Percentiles rank a stretch among this genome's conserved stretches.
phyloP scores from a whole-genome alignment of 2,797 vertebrate species.

The Myotis vivesi region DNA sequence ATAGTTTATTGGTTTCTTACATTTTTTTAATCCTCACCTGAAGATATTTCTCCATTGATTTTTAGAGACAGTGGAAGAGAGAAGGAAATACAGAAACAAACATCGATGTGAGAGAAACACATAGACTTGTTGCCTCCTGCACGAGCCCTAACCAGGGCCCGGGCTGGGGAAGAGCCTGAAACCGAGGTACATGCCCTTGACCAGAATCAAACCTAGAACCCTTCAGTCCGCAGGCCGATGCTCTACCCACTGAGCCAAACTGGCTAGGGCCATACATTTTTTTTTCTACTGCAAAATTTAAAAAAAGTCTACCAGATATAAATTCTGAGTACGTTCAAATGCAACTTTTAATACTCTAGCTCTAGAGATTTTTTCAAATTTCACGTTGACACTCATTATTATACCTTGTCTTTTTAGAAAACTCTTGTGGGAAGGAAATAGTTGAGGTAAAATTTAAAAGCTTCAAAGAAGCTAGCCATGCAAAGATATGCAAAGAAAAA shows the following conservation, averaged over 20 bases:
- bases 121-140: too few relatives aligned
- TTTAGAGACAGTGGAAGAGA: not conserved
- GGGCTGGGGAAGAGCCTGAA: too few relatives aligned
- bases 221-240: too few relatives aligned
- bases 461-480: not conserved
- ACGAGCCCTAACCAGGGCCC: too few relatives aligned
- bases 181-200: too few relatives aligned
- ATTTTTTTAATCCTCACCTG: not conserved
- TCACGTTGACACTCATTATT: not conserved
- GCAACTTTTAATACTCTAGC: not conserved
- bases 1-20: not conserved
- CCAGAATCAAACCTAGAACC: too few relatives aligned
- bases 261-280: too few relatives aligned
- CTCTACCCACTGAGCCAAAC: too few relatives aligned
- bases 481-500: not conserved
- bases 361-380: not conserved
- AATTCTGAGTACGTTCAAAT: not conserved
- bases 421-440: not conserved
- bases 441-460: not conserved
- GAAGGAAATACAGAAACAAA: too few relatives aligned
- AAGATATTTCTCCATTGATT: too few relatives aligned
- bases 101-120: too few relatives aligned
- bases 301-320: not conserved
- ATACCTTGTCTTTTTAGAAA: not conserved
- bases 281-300: not conserved